Percentiles rank a stretch among this genome's conserved stretches.
Evolutionary conservation across 2,797 vertebrate genomes (phyloP).

Genomic region (Cygnus olor): DNA sequence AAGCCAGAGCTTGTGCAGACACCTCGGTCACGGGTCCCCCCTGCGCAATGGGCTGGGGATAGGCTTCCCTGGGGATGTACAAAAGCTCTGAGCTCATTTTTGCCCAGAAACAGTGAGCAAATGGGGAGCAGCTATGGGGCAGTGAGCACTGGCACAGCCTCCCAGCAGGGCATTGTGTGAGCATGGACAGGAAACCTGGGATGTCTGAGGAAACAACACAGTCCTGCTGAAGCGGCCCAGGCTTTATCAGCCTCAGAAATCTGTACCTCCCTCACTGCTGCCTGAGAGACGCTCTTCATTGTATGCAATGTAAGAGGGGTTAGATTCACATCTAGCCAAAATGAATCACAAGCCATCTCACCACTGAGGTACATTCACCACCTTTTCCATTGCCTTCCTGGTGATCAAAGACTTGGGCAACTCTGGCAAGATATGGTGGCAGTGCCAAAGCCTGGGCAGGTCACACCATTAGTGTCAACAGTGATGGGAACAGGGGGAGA

Average conservation of each 20-base stretch:
- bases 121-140: not conserved
- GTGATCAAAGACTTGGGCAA: not conserved
- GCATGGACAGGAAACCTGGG: fast-evolving
- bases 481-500: fast-evolving
- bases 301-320: not conserved
- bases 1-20: not conserved
- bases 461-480: fast-evolving
- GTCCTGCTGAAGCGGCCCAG: not conserved
- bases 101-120: not conserved
- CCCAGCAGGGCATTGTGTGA: not conserved
- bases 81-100: not conserved
- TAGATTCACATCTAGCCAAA: not conserved
- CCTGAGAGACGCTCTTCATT: not conserved
- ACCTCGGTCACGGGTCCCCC: not conserved
- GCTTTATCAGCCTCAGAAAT: not conserved
- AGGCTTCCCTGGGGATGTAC: not conserved
- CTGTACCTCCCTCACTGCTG: not conserved
- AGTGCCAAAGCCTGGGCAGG: not conserved
- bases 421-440: not conserved
- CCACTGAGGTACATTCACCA: not conserved
- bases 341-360: fast-evolving
- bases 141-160: fast-evolving
- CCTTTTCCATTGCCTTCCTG: not conserved
- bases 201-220: not conserved
- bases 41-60: fast-evolving